A percentile compares a stretch with the other conserved stretches of the same genome.
Conservation (phyloP, 2,888 invertebrate genomes). For the Diadegma fenestrale region DNA sequence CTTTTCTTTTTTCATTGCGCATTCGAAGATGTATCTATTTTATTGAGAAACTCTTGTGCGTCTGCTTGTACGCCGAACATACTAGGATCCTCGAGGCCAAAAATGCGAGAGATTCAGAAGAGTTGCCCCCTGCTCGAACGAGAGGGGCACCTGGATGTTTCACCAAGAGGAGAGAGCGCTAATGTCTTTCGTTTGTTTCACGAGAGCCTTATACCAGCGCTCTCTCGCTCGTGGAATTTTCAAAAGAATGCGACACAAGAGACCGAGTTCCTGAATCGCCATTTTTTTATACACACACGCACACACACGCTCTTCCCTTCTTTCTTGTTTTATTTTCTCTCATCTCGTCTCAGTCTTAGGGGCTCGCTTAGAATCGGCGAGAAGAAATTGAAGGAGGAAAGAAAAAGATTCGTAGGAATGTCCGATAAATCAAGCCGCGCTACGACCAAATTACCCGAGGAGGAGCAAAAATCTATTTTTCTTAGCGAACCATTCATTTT, state of each 20-base stretch:
- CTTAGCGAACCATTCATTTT: slow-evolving; percentile 30
- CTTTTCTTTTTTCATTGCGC: neutral
- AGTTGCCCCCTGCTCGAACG: neutral
- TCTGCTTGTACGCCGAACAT: slow-evolving; percentile 34
- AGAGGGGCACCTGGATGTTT: slow-evolving; percentile 50
- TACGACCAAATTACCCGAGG: slow-evolving; percentile 19
- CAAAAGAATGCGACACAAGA: slow-evolving; percentile 68
- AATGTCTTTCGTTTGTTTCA: slow-evolving; percentile 74
- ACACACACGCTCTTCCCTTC: neutral
- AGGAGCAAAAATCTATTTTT: slow-evolving; percentile 20
- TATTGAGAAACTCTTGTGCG: slow-evolving; percentile 25
- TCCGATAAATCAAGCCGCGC: slow-evolving; percentile 56
- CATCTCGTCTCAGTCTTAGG: neutral
- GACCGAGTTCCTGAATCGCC: slow-evolving; percentile 66
- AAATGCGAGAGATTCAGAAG: slow-evolving; percentile 28
- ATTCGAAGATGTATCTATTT: slow-evolving; percentile 16
- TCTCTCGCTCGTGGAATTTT: slow-evolving; percentile 65
- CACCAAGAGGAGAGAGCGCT: slow-evolving; percentile 60
- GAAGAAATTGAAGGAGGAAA: slow-evolving; percentile 12
- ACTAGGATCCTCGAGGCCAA: slow-evolving; percentile 57
- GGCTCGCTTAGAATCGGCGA: slow-evolving; percentile 15
- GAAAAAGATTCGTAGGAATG: slow-evolving; percentile 42
- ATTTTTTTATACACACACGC: slow-evolving; percentile 31
- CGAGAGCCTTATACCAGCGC: slow-evolving; percentile 41
- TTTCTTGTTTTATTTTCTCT: slow-evolving; percentile 5